Conservation (phyloP, 2,888 invertebrate genomes). For the Drosophila acutilabella region DNA sequence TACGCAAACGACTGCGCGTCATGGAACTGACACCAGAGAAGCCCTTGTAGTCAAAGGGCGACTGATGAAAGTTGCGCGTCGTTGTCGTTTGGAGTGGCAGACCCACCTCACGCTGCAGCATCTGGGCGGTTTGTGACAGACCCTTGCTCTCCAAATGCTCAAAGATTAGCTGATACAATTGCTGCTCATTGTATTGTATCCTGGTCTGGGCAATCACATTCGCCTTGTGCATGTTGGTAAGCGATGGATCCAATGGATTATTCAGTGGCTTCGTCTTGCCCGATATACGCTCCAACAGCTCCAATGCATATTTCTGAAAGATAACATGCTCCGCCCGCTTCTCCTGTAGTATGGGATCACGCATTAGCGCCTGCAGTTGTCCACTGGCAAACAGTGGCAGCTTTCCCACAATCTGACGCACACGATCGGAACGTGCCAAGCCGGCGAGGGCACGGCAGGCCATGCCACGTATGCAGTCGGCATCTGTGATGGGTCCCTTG, state of each 20-base stretch:
- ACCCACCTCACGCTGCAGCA: slow-evolving; percentile 91
- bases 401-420: slow-evolving; percentile 97
- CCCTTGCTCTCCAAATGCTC: slow-evolving; percentile 93
- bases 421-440: slow-evolving; percentile 95
- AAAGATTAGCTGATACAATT: slow-evolving; percentile 95
- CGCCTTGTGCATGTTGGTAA: slow-evolving; percentile 95
- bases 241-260: slow-evolving; percentile 93
- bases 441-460: slow-evolving; percentile 97
- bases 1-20: slow-evolving; percentile 80
- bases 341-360: slow-evolving; percentile 98
- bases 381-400: slow-evolving; percentile 97
- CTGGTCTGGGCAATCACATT: slow-evolving; percentile 98
- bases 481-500: slow-evolving; percentile 98
- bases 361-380: slow-evolving; percentile 97
- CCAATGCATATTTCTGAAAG: slow-evolving; percentile 97
- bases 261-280: slow-evolving; percentile 93
- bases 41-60: slow-evolving; percentile 84
- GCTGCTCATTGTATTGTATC: slow-evolving; percentile 97
- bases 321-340: slow-evolving; percentile 97
- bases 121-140: slow-evolving; percentile 89
- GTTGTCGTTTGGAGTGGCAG: slow-evolving; percentile 85
- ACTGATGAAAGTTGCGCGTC: slow-evolving; percentile 83
- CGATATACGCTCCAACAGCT: slow-evolving; percentile 94
- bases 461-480: slow-evolving; percentile 96
- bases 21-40: slow-evolving; percentile 70